A percentile compares a stretch with the other conserved stretches of the same genome.
Evolutionary conservation across 2,888 invertebrate species (phyloP).

Genomic region (Penaeus monodon): DNA sequence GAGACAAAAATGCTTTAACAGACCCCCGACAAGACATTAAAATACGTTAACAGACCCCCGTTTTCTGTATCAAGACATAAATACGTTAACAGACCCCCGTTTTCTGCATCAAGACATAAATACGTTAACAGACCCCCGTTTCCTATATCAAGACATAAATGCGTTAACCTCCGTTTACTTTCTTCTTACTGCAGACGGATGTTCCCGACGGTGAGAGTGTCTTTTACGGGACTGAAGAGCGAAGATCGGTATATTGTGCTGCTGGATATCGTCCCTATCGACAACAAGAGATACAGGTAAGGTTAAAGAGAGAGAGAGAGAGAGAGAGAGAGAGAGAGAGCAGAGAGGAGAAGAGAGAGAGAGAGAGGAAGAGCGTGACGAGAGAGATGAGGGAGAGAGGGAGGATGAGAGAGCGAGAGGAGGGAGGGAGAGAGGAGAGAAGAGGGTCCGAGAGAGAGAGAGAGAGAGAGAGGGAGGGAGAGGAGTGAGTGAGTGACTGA

Average conservation of each 20-base stretch:
- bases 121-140: conserved; percentile 1
- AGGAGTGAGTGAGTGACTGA: too few species aligned
- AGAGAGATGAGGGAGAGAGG: too few species aligned
- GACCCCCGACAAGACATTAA: neutral
- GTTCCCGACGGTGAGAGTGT: conserved; percentile 97
- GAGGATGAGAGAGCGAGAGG: too few species aligned
- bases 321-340: too few species aligned
- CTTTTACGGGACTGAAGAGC: conserved; percentile 78
- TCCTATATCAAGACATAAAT: neutral
- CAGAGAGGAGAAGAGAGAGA: too few species aligned
- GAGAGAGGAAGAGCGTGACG: too few species aligned
- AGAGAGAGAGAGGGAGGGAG: too few species aligned
- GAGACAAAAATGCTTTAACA: neutral
- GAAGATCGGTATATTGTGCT: conserved; percentile 86
- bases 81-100: too few species aligned
- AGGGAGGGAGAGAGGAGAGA: too few species aligned
- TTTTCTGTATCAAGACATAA: neutral
- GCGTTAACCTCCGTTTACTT: neutral
- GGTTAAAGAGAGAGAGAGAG: neutral
- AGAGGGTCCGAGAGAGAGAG: too few species aligned
- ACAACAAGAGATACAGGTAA: conserved; percentile 52
- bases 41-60: neutral
- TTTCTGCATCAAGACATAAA: too few species aligned
- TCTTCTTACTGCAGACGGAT: conserved; percentile 80
- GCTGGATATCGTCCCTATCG: conserved; percentile 89